phyloP scores from a whole-genome alignment of 2,888 invertebrate species.

The Hyposoter dolosus region DNA sequence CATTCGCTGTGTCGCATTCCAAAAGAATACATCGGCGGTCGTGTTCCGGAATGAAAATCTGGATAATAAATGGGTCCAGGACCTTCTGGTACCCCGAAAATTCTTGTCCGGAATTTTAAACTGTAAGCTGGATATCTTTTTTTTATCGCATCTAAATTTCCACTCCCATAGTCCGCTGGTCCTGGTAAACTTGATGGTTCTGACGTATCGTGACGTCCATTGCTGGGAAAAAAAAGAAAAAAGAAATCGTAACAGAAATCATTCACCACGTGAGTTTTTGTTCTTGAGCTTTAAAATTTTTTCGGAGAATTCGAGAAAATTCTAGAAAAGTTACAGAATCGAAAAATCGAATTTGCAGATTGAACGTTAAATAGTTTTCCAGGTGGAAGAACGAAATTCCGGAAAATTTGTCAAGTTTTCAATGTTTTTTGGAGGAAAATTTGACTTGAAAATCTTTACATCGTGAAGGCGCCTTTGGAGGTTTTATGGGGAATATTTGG shows the following conservation, averaged over 20 bases:
- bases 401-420: not conserved
- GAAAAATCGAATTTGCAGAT: not conserved
- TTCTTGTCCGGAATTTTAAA: slow-evolving; percentile 72
- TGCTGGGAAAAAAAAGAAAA: slow-evolving; percentile 15
- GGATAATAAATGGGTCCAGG: slow-evolving; percentile 80
- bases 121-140: slow-evolving; percentile 78
- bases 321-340: not conserved
- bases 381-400: not conserved
- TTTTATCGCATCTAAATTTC: slow-evolving; percentile 75
- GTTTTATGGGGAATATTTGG: slow-evolving; percentile 86
- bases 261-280: not conserved
- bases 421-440: not conserved
- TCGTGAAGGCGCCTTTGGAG: slow-evolving; percentile 85
- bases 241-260: not conserved
- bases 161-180: slow-evolving; percentile 78
- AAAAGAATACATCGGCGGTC: slow-evolving; percentile 86
- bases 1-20: slow-evolving; percentile 87
- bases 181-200: slow-evolving; percentile 75
- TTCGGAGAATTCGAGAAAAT: not conserved
- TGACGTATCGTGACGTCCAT: slow-evolving; percentile 58
- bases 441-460: slow-evolving; percentile 81
- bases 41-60: slow-evolving; percentile 69
- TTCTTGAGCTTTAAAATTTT: not conserved
- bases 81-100: slow-evolving; percentile 56
- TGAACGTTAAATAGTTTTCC: not conserved